Base-by-base conservation (phyloP, 1,140 invertebrate genomes). In the Chionoecetes opilio region DNA sequence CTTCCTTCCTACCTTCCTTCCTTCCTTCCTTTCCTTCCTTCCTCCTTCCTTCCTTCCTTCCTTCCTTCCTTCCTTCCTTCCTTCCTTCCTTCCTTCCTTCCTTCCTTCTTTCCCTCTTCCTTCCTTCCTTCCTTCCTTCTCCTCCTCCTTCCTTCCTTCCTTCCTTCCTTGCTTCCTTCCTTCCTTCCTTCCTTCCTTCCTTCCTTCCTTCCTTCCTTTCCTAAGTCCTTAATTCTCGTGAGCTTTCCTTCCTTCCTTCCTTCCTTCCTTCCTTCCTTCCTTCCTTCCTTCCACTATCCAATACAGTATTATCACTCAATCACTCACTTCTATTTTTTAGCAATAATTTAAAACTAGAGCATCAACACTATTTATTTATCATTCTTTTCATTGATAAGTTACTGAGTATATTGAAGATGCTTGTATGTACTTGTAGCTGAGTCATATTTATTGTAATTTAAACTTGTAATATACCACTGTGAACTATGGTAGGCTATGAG, bases 241-340 rank as follows among this genome's bases (percentile, higher is more conserved):
- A 14, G 5, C 37, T 26, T 21, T 87, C n/a, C 37, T 87, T 87
- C 32, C 85, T 34, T 38, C n/a, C 85, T 87, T 75, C 63, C 63
- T 87, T 75, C 63, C 63, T 87, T 75, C 63, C 63, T 87, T 75
- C 63, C 63, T 87, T 75, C 63, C 63, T 21, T 87, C n/a, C 37
- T 87, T 87, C 32, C 85, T 34, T 38, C n/a, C 85, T 87, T 75
- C 63, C 63, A n/a, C n/a, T 21, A 2, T 21, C n/a, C 11, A 75
- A 75, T 21, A 75, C 63, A n/a, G 21, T n/a, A 75, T 26, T n/a
- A 75, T 75, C 6, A 1, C 63, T 6, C 8, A 26, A n/a, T 5
- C 41, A 46, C 46, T 53, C 46, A 9, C 11, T 14, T 46, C 11
- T 53, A 17, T 53, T 53, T 3, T 53, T 11, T 17, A 53, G 46